phyloP scores from a whole-genome alignment of 92 coral and sea anemone species.

The Zoanthus gigantus region DNA sequence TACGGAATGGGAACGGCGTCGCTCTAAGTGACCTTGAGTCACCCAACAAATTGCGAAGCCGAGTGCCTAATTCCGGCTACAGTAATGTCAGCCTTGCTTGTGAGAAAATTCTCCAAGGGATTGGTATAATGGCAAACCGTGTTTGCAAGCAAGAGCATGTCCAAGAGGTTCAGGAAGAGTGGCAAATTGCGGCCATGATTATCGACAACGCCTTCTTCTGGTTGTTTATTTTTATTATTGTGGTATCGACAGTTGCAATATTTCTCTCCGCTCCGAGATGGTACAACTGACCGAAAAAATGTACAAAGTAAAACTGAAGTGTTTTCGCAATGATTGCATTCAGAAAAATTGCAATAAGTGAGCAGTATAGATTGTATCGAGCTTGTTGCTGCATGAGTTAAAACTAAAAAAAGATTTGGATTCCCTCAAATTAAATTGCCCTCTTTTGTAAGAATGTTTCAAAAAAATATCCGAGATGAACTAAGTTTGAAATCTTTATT shows the following conservation, averaged over 20 bases:
- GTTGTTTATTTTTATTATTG: slow-evolving; percentile 51
- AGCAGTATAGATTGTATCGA: too few relatives aligned
- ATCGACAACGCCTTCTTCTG: slow-evolving; percentile 63
- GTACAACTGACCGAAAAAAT: slow-evolving; percentile 5
- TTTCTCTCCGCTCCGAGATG: slow-evolving; percentile 44
- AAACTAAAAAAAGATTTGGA: too few relatives aligned
- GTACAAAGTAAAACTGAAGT: too few relatives aligned
- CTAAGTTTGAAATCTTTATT: too few relatives aligned
- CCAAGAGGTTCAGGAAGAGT: slow-evolving; percentile 51
- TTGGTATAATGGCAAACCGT: slow-evolving; percentile 33
- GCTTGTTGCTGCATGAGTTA: too few relatives aligned
- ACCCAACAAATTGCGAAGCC: slow-evolving; percentile 3
- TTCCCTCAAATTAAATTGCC: too few relatives aligned
- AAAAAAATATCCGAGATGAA: too few relatives aligned
- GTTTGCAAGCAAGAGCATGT: slow-evolving; percentile 33
- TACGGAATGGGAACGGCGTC: slow-evolving; percentile 9
- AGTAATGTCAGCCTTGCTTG: slow-evolving; percentile 1
- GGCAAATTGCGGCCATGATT: slow-evolving; percentile 65
- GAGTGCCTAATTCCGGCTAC: neutral
- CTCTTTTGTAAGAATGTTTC: too few relatives aligned
- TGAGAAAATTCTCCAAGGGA: slow-evolving; percentile 28
- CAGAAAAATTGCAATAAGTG: too few relatives aligned
- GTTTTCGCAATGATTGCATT: too few relatives aligned
- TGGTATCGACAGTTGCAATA: slow-evolving; percentile 48
- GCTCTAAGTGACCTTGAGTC: slow-evolving; percentile 16